Conservation (phyloP, 2,113 vertebrate species). For the Megaceryle maxima region DNA sequence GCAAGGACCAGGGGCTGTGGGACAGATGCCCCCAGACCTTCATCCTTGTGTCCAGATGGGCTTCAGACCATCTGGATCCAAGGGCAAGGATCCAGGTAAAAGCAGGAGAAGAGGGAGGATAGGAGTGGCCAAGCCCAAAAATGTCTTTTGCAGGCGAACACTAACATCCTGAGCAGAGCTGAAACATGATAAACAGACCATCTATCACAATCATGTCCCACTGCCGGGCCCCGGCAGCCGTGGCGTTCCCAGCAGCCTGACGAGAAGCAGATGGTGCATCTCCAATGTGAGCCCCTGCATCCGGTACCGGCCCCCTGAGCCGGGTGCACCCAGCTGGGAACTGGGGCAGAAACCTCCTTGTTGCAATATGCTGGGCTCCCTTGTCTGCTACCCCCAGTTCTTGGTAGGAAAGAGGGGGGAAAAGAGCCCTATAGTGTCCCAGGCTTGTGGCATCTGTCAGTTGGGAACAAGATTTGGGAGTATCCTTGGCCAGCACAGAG, state of each 20-base stretch:
- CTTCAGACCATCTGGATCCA: not conserved
- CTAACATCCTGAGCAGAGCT: slow-evolving; percentile 76
- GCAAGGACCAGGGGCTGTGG: not conserved
- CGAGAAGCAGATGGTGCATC: slow-evolving; percentile 72
- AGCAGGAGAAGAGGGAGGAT: not conserved
- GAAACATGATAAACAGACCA: slow-evolving; percentile 48
- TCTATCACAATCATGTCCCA: slow-evolving; percentile 57
- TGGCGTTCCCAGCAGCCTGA: slow-evolving; percentile 38
- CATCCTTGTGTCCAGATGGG: not conserved
- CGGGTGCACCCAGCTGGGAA: not conserved
- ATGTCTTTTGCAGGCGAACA: slow-evolving; percentile 25
- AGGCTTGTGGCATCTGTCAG: rapidly evolving
- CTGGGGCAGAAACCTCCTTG: not conserved
- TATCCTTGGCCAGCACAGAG: not conserved
- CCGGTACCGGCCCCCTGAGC: not conserved
- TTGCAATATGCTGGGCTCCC: not conserved
- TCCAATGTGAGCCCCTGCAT: slow-evolving; percentile 42
- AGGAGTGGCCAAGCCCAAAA: not conserved
- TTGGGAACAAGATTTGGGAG: not conserved
- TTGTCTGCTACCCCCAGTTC: rapidly evolving
- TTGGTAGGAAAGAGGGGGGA: not conserved
- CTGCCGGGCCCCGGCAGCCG: not conserved
- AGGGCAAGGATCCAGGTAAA: not conserved
- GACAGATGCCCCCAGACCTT: not conserved
- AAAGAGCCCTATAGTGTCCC: not conserved